Base-by-base conservation (phyloP, 2,888 invertebrate species). In the Lasioglossum lativentre region DNA sequence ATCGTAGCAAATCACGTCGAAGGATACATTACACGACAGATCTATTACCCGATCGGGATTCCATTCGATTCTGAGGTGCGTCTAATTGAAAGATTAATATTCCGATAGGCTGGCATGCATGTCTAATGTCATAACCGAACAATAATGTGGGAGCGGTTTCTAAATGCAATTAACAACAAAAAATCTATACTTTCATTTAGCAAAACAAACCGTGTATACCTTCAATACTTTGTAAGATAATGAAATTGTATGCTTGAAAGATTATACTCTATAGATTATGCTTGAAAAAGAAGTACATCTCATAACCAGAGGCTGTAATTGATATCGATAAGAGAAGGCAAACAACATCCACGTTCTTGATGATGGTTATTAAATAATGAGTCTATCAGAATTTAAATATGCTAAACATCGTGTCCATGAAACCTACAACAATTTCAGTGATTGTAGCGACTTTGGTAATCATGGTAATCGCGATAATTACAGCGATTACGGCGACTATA, bases 61-160 rank as follows among this genome's bases (percentile, higher is more conserved):
- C 70, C 45, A 52, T 77, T 66, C 42, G 23, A 45, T 30, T 30
- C 42, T 19, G 38, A 68, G 66, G 23, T 40, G 40, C 42, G 19
- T 77, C 40, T 85, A 82, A 79, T 79, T 77, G 72, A 71, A 30
- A 72, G 71, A 86, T 86, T 82, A 80, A 82, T 82, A 78, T 76
- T 77, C 71, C 75, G 52, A 52, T n/a, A 73, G 27, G 30, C 5
- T 27, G 34, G 72, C 8, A 56, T 80, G 77, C 79, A 56, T 75
- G 82, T 81, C 83, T 38, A 68, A 68, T 38, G 23, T 79, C 88
- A 72, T 79, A 74, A 83, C 78, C 78, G 80, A 90, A 84, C 83
- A 82, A 86, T 81, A 80, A 70, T 75, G 75, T 83, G 82, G 92
- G 92, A 90, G 92, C 86, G 92, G 92, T 90, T 91, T 14, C 16